phyloP scores from a whole-genome alignment of 2,797 vertebrate genomes.

The Petrocephalus sullivani region DNA sequence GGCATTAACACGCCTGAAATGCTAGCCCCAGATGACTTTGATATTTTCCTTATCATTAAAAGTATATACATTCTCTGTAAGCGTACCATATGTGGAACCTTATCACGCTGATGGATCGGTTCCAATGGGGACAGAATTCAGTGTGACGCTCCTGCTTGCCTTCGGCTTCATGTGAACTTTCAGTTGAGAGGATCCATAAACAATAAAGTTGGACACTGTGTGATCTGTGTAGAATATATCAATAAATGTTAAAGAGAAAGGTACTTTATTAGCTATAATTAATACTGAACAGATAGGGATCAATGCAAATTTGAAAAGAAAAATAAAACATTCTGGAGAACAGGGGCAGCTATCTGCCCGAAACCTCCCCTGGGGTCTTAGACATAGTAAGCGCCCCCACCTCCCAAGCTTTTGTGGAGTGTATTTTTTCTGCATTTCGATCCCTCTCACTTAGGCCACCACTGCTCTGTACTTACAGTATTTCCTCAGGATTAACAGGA shows the following conservation, averaged over 20 bases:
- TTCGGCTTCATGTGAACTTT: neutral
- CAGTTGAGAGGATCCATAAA: neutral
- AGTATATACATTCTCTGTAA: neutral
- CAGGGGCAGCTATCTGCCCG: neutral
- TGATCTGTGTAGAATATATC: neutral
- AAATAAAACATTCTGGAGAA: neutral
- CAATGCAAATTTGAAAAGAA: neutral
- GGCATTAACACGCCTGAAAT: neutral
- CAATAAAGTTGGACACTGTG: neutral
- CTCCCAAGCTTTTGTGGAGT: neutral
- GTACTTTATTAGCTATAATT: neutral
- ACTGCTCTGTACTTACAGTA: too few species aligned
- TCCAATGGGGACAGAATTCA: neutral
- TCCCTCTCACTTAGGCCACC: too few species aligned
- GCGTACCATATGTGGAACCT: neutral
- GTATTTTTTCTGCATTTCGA: neutral
- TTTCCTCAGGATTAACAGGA: too few species aligned
- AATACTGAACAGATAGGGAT: neutral
- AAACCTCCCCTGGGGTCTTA: neutral
- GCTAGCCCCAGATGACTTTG: neutral
- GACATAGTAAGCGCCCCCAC: neutral
- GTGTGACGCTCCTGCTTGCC: neutral
- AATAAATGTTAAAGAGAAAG: neutral
- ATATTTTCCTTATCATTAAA: neutral
- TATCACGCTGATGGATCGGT: neutral